Percentiles rank a stretch among this genome's conserved stretches.
Evolutionary conservation across 2,888 invertebrate species (phyloP).

Genomic region (Fissipunctia ypsillon): DNA sequence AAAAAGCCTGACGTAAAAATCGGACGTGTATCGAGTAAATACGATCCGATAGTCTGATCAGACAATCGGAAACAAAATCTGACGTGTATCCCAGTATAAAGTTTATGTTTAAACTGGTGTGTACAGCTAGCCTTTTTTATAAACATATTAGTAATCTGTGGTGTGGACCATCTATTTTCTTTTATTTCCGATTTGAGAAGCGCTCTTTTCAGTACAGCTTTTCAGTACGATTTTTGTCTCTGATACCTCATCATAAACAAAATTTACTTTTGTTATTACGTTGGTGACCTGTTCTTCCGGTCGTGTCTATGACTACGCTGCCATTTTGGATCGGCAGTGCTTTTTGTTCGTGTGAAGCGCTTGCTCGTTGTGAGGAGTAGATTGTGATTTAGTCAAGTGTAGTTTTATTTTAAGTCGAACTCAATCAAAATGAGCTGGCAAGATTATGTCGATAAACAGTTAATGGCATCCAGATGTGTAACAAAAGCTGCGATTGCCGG

Average conservation of each 20-base stretch:
- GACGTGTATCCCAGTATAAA: too few species aligned
- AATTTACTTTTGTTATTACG: slow-evolving; percentile 50
- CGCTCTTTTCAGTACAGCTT: background rate
- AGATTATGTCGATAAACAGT: slow-evolving; percentile 99
- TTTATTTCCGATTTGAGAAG: background rate
- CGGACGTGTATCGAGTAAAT: too few species aligned
- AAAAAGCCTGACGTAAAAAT: too few species aligned
- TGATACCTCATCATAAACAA: slow-evolving; percentile 37
- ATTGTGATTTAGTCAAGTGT: slow-evolving; percentile 89
- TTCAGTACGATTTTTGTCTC: slow-evolving; percentile 28
- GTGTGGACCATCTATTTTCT: too few species aligned
- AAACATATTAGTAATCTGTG: too few species aligned
- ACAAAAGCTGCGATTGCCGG: slow-evolving; percentile 98
- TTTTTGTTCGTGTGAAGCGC: slow-evolving; percentile 91
- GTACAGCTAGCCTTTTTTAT: too few species aligned
- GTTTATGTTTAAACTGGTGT: too few species aligned
- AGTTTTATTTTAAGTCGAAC: slow-evolving; percentile 90
- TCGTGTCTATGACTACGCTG: slow-evolving; percentile 86
- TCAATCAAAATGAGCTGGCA: slow-evolving; percentile 97
- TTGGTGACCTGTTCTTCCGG: slow-evolving; percentile 83
- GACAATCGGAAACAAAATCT: too few species aligned
- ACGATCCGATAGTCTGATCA: too few species aligned
- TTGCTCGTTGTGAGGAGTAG: slow-evolving; percentile 89
- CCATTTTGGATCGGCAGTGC: slow-evolving; percentile 90
- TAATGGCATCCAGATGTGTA: slow-evolving; percentile 98